phyloP scores from a whole-genome alignment of 2,113 vertebrate species.

The Leucosticte australis region DNA sequence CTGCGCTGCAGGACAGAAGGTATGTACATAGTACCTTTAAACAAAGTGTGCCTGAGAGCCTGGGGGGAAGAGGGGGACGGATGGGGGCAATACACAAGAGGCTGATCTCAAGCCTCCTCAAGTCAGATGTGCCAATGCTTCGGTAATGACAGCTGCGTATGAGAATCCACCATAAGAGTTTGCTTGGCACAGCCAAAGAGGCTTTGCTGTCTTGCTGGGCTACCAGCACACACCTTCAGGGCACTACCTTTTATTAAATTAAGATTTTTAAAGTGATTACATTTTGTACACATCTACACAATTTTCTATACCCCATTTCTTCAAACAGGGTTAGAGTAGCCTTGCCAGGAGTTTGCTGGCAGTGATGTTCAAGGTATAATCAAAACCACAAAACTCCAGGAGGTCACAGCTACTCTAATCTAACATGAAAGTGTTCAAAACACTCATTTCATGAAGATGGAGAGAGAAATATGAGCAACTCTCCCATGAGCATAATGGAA shows the following conservation, averaged over 20 bases:
- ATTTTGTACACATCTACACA: not conserved
- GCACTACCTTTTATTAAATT: not conserved
- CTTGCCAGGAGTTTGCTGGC: not conserved
- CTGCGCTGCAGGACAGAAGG: not conserved
- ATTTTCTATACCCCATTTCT: not conserved
- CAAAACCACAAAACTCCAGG: not conserved
- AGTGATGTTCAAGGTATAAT: not conserved
- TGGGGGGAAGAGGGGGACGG: fast-evolving
- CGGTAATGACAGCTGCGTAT: fast-evolving
- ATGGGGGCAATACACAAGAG: not conserved
- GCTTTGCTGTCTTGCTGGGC: not conserved
- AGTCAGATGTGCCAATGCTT: not conserved
- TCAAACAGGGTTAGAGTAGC: not conserved
- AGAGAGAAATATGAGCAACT: not conserved
- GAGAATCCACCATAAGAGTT: not conserved
- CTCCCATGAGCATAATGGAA: not conserved
- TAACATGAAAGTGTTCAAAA: conserved; percentile 11
- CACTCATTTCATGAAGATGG: not conserved
- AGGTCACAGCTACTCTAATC: not conserved
- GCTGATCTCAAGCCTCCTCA: not conserved
- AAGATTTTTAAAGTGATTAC: not conserved
- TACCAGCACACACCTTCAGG: not conserved
- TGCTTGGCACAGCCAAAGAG: fast-evolving
- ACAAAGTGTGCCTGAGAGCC: not conserved
- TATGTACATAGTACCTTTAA: not conserved